Conservation (phyloP, 2,888 invertebrate genomes). For the Lasioglossum figueresi region DNA sequence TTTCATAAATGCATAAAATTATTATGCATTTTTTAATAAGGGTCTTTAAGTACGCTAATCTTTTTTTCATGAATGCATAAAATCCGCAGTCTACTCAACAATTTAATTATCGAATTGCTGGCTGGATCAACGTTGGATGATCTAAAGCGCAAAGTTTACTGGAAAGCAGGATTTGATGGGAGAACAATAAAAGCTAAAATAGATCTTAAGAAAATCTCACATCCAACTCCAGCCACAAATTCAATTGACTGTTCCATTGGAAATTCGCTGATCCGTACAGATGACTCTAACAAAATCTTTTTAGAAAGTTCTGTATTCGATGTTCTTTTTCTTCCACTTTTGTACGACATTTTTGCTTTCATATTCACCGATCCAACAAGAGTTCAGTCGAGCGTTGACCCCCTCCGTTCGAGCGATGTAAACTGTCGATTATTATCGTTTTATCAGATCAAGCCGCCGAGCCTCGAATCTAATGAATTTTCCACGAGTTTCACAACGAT, state of each 20-base stretch:
- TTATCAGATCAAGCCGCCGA: slow-evolving; percentile 8
- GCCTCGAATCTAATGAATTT: slow-evolving; percentile 17
- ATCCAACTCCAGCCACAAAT: no score
- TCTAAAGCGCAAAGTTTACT: no score
- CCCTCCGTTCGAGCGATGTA: not conserved
- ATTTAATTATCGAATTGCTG: no score
- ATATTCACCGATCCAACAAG: not conserved
- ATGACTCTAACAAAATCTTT: not conserved
- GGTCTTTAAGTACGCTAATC: no score
- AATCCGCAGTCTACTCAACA: not conserved
- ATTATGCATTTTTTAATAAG: no score
- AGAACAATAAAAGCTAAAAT: no score
- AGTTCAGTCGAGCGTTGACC: not conserved
- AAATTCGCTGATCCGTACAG: not conserved
- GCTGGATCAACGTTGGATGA: no score
- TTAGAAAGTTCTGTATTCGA: not conserved
- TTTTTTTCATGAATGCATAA: not conserved
- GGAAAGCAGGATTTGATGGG: no score
- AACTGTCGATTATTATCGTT: slow-evolving; percentile 22
- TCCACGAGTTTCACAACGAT: slow-evolving; percentile 20
- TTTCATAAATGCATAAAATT: not conserved
- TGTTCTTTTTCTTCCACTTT: not conserved
- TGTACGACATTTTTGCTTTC: not conserved
- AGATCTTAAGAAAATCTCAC: no score
- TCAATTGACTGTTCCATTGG: not conserved